Evolutionary conservation across 2,888 invertebrate species (phyloP).

Genomic region (Megastigmus dorsalis): DNA sequence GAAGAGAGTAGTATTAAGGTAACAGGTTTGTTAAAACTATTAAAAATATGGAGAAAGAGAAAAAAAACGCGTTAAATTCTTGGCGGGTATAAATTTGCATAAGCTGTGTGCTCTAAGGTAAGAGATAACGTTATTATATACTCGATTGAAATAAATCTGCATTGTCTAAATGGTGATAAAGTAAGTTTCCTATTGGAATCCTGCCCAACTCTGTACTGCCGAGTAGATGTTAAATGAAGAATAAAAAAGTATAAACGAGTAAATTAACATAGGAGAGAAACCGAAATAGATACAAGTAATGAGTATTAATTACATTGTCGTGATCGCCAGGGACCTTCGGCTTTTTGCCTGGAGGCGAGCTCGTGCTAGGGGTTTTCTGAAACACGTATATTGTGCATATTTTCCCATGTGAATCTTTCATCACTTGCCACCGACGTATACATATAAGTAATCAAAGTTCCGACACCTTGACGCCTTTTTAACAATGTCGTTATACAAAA

Average conservation of each 20-base stretch:
- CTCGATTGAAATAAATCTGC: background rate
- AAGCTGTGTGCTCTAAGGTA: no score
- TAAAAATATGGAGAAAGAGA: no score
- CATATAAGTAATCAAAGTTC: conserved; percentile 14
- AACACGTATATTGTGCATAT: conserved; percentile 69
- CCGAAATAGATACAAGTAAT: conserved; percentile 71
- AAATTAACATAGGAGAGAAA: conserved; percentile 58
- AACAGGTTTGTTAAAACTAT: no score
- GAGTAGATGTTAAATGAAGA: conserved; percentile 52
- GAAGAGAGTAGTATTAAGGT: no score
- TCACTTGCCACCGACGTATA: background rate
- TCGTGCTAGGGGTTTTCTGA: conserved; percentile 74
- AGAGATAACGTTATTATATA: background rate
- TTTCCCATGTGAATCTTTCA: conserved; percentile 38
- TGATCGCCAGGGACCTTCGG: conserved; percentile 72
- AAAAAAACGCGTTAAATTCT: no score
- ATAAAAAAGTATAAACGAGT: conserved; percentile 48
- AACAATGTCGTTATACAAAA: conserved; percentile 15
- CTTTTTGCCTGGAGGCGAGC: conserved; percentile 73
- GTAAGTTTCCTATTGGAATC: background rate
- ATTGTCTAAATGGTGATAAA: background rate
- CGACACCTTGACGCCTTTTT: conserved; percentile 29
- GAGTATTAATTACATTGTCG: conserved; percentile 73
- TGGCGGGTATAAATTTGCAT: no score
- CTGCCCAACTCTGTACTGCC: conserved; percentile 54